These are phyloP conservation scores for Hucho hucho DNA, from an alignment of 2,113 vertebrate species.

Conservation along the genomic window DNA sequence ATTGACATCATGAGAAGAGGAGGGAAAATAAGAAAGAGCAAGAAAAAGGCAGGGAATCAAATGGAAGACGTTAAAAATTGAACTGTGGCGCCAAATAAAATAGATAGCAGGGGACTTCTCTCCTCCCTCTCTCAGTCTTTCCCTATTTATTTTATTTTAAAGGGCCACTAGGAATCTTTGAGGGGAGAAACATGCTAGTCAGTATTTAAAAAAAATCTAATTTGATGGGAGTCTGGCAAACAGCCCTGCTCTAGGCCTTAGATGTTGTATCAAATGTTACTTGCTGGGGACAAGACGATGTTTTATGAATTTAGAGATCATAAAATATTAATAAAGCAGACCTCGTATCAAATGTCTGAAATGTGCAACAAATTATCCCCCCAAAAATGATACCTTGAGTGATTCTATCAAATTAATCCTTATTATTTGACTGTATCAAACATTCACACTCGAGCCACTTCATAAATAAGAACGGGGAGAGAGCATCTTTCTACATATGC, in stretches of 20 bases:
- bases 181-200: slow-evolving; percentile 62
- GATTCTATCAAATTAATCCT: slow-evolving; percentile 60
- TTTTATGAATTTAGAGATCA: slow-evolving; percentile 75
- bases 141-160: slow-evolving; percentile 45
- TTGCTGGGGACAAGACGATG: slow-evolving; percentile 72
- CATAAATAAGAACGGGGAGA: slow-evolving; percentile 46
- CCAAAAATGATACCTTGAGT: slow-evolving; percentile 40
- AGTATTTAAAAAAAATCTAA: slow-evolving; percentile 76
- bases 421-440: slow-evolving; percentile 62
- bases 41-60: slow-evolving; percentile 79
- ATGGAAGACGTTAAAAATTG: slow-evolving; percentile 88
- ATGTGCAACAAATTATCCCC: slow-evolving; percentile 64
- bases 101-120: slow-evolving; percentile 74
- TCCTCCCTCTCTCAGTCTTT: slow-evolving; percentile 35
- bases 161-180: slow-evolving; percentile 66
- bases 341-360: slow-evolving; percentile 66
- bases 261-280: slow-evolving; percentile 79
- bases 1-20: slow-evolving; percentile 76
- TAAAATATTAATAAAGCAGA: slow-evolving; percentile 70
- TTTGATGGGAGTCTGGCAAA: slow-evolving; percentile 76
- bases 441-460: slow-evolving; percentile 56
- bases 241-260: slow-evolving; percentile 72
- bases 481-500: slow-evolving; percentile 37
- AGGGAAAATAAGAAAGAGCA: slow-evolving; percentile 55
- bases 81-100: slow-evolving; percentile 86